Percentiles rank a stretch among this genome's conserved stretches.
These are phyloP conservation scores for Vidua macroura DNA, from an alignment of 2,113 vertebrate species.

Conservation along the genomic window DNA sequence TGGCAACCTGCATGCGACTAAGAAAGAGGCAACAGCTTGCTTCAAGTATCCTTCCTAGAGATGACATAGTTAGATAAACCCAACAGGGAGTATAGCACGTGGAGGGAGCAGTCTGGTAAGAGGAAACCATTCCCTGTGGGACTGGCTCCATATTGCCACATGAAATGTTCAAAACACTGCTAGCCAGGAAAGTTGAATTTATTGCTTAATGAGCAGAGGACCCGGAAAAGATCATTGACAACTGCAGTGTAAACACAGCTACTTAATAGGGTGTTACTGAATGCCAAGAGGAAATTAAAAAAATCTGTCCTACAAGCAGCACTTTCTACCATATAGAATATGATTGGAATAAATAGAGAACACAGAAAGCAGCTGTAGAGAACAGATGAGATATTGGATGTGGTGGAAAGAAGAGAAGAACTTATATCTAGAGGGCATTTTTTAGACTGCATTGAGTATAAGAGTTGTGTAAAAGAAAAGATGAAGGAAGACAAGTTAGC, in stretches of 20 bases:
- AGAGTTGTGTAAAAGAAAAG: background rate
- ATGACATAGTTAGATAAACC: conserved; percentile 57
- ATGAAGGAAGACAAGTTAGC: conserved; percentile 20
- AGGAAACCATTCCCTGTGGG: conserved; percentile 53
- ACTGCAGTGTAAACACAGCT: conserved; percentile 58
- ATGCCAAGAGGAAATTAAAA: conserved; percentile 55
- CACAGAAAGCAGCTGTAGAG: conserved; percentile 18
- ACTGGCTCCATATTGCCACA: conserved; percentile 48
- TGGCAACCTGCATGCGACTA: conserved; percentile 39
- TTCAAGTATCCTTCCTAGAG: conserved; percentile 50
- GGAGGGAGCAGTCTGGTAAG: conserved; percentile 61
- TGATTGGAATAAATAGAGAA: conserved; percentile 6
- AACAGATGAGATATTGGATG: conserved; percentile 30
- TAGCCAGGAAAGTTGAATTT: conserved; percentile 62
- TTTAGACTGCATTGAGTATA: background rate
- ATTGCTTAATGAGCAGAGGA: conserved; percentile 63
- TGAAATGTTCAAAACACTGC: conserved; percentile 51
- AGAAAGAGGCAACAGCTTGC: conserved; percentile 62
- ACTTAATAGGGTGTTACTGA: conserved; percentile 46
- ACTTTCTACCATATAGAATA: conserved; percentile 24
- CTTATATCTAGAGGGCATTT: background rate
- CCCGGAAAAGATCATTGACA: conserved; percentile 62
- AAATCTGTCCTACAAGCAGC: conserved; percentile 44
- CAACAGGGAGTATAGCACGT: conserved; percentile 45
- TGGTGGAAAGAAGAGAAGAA: conserved; percentile 23